These are phyloP conservation scores for Matsumurasca onukii DNA, from an alignment of 1,140 invertebrate genomes.

Conservation along the genomic window DNA sequence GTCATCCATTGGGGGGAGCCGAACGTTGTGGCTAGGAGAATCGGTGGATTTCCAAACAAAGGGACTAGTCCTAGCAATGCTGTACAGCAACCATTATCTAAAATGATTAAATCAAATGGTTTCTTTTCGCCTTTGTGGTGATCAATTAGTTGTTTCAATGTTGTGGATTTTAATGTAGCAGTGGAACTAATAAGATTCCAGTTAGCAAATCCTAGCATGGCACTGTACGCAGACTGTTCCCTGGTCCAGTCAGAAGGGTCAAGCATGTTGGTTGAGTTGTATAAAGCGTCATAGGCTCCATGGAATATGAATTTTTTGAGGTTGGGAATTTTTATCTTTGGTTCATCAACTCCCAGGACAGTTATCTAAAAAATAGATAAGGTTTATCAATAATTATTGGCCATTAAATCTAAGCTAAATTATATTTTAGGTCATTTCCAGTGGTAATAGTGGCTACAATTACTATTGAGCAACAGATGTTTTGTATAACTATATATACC, in stretches of 20 bases:
- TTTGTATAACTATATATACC: too few species aligned
- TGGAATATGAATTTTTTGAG: neutral
- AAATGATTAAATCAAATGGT: slow-evolving; percentile 9
- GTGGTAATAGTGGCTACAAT: too few species aligned
- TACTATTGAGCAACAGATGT: too few species aligned
- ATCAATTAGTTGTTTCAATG: neutral
- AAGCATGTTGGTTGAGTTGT: too few species aligned
- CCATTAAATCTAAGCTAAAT: too few species aligned
- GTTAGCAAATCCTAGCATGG: too few species aligned
- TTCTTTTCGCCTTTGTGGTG: neutral
- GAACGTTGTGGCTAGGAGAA: slow-evolving; percentile 2
- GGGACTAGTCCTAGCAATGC: neutral
- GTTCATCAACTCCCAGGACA: slow-evolving; percentile 8
- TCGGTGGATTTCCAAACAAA: slow-evolving; percentile 4
- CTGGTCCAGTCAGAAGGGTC: too few species aligned
- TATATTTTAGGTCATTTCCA: too few species aligned
- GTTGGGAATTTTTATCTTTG: slow-evolving; percentile 11
- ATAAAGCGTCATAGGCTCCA: neutral
- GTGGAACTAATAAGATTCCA: neutral
- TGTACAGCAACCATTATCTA: neutral
- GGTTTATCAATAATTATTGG: too few species aligned
- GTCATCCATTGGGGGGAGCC: slow-evolving; percentile 15
- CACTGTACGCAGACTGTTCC: too few species aligned
- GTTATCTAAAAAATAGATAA: slow-evolving; percentile 16
- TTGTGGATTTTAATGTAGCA: neutral